phyloP scores from a whole-genome alignment of 2,113 vertebrate genomes.

The Eubucco bourcierii region DNA sequence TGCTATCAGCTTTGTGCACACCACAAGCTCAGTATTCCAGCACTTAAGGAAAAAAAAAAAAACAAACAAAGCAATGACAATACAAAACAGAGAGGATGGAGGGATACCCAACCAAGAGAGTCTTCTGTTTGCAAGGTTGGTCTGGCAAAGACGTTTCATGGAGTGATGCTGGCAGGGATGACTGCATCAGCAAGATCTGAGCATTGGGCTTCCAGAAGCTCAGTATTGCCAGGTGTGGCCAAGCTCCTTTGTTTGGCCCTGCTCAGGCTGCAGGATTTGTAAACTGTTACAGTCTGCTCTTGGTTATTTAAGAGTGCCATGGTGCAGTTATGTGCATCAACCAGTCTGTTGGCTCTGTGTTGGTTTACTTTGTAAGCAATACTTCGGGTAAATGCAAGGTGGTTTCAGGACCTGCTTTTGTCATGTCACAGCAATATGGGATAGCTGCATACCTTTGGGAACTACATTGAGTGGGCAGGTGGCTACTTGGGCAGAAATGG shows the following conservation, averaged over 20 bases:
- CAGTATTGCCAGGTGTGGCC: neutral
- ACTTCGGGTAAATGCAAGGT: neutral
- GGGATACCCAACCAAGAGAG: neutral
- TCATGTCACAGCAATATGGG: neutral
- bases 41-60: neutral
- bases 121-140: neutral
- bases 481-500: neutral
- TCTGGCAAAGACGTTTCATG: neutral
- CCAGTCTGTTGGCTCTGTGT: neutral
- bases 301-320: neutral
- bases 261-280: neutral
- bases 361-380: neutral
- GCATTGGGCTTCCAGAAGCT: neutral
- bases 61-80: neutral
- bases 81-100: neutral
- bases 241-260: neutral
- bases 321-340: neutral
- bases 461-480: neutral
- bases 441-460: neutral
- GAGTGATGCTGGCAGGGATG: neutral
- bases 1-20: constrained; percentile 10
- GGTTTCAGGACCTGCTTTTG: neutral
- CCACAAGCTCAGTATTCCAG: neutral
- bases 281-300: neutral
- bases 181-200: neutral